phyloP scores from a whole-genome alignment of 2,888 invertebrate species.

The Dasypolia templi region DNA sequence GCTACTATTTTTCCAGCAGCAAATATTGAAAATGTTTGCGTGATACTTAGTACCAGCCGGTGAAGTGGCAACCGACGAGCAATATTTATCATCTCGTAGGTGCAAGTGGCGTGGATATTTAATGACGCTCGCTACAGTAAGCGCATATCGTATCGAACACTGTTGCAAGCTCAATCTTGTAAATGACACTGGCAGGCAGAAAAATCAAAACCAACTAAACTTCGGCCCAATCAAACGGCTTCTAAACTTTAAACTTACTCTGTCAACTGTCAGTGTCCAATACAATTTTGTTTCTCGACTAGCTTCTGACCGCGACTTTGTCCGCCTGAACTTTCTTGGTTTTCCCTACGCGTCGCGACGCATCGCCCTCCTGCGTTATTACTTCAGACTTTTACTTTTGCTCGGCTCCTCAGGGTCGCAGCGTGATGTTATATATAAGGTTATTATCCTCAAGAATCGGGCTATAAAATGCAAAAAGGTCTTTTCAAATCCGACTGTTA shows the following conservation, averaged over 20 bases:
- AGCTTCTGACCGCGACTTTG: neutral
- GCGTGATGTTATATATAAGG: neutral
- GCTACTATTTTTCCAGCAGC: slow-evolving; percentile 21
- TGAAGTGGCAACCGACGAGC: slow-evolving; percentile 59
- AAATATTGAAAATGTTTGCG: slow-evolving; percentile 57
- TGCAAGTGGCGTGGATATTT: slow-evolving; percentile 71
- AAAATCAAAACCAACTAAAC: slow-evolving; percentile 9
- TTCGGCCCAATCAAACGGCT: slow-evolving; percentile 6
- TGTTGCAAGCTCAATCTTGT: slow-evolving; percentile 25
- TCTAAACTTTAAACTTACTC: slow-evolving; percentile 26
- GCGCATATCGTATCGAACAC: slow-evolving; percentile 43
- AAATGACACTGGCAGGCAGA: slow-evolving; percentile 10
- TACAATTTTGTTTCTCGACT: slow-evolving; percentile 38
- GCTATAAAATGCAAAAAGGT: neutral
- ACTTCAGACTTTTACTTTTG: too few relatives aligned
- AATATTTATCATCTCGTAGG: slow-evolving; percentile 62
- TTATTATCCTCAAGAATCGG: neutral
- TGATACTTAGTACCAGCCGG: slow-evolving; percentile 58
- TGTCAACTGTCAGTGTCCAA: slow-evolving; percentile 37
- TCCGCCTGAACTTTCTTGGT: neutral
- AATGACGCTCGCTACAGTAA: slow-evolving; percentile 60
- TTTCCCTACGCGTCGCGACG: neutral
- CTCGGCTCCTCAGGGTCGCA: neutral
- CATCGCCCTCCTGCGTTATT: neutral
- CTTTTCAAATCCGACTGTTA: neutral